A percentile compares a stretch with the other conserved stretches of the same genome.
Evolutionary conservation across 2,888 invertebrate species (phyloP).

Genomic region (Pachymerium ferrugineum): DNA sequence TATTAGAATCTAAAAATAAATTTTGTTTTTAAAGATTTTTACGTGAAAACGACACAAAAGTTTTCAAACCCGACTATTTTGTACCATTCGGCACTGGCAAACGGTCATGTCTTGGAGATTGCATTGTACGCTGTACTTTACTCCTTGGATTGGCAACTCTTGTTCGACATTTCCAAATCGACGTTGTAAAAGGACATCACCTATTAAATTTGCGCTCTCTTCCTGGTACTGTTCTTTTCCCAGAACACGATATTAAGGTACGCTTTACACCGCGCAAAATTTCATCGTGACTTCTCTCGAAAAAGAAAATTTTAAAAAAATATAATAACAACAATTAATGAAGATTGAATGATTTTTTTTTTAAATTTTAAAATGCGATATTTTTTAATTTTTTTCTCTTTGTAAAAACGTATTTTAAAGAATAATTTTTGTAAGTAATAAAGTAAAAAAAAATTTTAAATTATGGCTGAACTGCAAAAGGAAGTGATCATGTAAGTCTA

Average conservation of each 20-base stretch:
- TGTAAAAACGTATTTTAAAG: too few species aligned
- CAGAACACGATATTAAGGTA: background rate
- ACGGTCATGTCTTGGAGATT: slow-evolving; percentile 81
- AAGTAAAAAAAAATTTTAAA: too few species aligned
- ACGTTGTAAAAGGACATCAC: background rate
- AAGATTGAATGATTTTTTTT: too few species aligned
- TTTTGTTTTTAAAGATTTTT: slow-evolving; percentile 33
- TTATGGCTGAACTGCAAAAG: too few species aligned
- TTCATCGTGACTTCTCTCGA: background rate
- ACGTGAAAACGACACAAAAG: slow-evolving; percentile 47
- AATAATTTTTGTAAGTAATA: too few species aligned
- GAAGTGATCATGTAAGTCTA: too few species aligned
- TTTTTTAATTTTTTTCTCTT: too few species aligned
- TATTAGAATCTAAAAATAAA: background rate
- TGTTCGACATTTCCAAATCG: slow-evolving; percentile 63
- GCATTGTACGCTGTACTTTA: slow-evolving; percentile 67
- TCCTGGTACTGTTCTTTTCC: slow-evolving; percentile 8
- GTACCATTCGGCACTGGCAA: slow-evolving; percentile 78
- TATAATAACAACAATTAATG: too few species aligned
- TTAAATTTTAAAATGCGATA: too few species aligned
- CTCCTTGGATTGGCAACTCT: slow-evolving; percentile 63
- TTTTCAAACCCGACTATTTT: slow-evolving; percentile 65
- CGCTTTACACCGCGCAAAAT: background rate
- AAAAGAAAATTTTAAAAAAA: too few species aligned
- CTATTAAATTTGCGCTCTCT: background rate